phyloP scores from a whole-genome alignment of 2,888 invertebrate species.

The Cryptus armator region DNA sequence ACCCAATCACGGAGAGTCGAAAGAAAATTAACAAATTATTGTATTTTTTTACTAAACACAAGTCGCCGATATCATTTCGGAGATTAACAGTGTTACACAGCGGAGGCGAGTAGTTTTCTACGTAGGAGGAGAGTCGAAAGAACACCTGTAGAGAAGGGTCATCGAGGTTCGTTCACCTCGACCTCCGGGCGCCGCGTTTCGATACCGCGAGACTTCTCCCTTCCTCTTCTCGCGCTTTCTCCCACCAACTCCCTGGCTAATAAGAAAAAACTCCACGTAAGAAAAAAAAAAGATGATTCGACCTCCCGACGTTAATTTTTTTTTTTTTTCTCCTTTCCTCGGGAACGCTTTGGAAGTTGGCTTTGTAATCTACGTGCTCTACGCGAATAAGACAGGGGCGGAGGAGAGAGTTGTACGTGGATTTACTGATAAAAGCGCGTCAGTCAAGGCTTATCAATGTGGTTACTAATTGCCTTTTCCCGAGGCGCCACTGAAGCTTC shows the following conservation, averaged over 20 bases:
- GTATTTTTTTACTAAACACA: background rate
- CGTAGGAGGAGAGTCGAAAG: constrained; percentile 35
- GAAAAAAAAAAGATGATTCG: constrained; percentile 36
- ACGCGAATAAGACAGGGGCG: constrained; percentile 14
- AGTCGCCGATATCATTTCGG: constrained; percentile 17
- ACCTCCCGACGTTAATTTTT: constrained; percentile 20
- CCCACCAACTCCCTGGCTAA: constrained; percentile 42
- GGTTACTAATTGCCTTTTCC: constrained; percentile 45
- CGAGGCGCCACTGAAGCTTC: background rate
- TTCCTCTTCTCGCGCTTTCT: background rate
- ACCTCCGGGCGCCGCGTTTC: constrained; percentile 48
- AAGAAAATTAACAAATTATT: background rate
- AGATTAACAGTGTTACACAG: constrained; percentile 28
- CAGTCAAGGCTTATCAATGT: constrained; percentile 40
- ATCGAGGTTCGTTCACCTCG: constrained; percentile 67
- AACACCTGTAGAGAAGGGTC: constrained; percentile 68
- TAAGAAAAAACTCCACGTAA: constrained; percentile 30
- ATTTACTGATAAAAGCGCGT: constrained; percentile 25
- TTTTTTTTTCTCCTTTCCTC: background rate
- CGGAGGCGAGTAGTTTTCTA: constrained; percentile 22
- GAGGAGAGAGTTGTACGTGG: constrained; percentile 16
- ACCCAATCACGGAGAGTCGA: background rate
- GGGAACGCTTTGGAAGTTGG: background rate
- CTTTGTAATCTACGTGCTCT: constrained; percentile 29
- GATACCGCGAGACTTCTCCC: constrained; percentile 45